These are phyloP conservation scores for Drosophila phalerata DNA, from an alignment of 2,888 invertebrate species.

Conservation along the genomic window DNA sequence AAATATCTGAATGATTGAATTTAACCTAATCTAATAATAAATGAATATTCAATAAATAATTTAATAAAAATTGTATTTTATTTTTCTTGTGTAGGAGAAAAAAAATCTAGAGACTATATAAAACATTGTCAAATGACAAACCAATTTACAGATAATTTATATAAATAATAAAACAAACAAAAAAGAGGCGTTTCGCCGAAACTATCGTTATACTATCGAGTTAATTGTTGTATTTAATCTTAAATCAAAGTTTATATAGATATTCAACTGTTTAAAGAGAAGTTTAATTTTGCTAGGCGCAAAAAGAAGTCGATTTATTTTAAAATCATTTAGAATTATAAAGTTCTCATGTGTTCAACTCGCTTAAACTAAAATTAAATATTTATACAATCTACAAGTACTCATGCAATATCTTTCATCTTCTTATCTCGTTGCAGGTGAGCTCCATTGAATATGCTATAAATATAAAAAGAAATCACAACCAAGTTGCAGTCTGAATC, in stretches of 20 bases:
- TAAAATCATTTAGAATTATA: not conserved
- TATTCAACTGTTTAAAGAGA: not conserved
- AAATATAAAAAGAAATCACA: conserved; percentile 11
- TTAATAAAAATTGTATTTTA: too few species aligned
- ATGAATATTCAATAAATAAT: too few species aligned
- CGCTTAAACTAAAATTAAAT: not conserved
- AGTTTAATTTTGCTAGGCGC: not conserved
- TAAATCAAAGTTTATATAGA: not conserved
- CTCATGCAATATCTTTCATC: conserved; percentile 5
- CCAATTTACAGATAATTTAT: too few species aligned
- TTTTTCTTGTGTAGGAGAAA: too few species aligned
- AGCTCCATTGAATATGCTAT: conserved; percentile 17
- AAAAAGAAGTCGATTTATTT: not conserved
- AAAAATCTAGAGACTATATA: too few species aligned
- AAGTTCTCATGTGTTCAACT: not conserved
- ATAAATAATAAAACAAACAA: not conserved
- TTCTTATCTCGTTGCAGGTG: conserved; percentile 48
- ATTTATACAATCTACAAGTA: conserved; percentile 15
- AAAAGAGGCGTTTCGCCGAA: not conserved
- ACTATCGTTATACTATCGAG: too few species aligned
- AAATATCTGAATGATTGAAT: not conserved
- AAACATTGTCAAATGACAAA: not conserved
- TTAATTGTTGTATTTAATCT: too few species aligned
- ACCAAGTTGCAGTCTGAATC: conserved; percentile 10
- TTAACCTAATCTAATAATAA: too few species aligned